Evolutionary conservation across 2,888 invertebrate species (phyloP).

Genomic region (Frankliniella fusca): DNA sequence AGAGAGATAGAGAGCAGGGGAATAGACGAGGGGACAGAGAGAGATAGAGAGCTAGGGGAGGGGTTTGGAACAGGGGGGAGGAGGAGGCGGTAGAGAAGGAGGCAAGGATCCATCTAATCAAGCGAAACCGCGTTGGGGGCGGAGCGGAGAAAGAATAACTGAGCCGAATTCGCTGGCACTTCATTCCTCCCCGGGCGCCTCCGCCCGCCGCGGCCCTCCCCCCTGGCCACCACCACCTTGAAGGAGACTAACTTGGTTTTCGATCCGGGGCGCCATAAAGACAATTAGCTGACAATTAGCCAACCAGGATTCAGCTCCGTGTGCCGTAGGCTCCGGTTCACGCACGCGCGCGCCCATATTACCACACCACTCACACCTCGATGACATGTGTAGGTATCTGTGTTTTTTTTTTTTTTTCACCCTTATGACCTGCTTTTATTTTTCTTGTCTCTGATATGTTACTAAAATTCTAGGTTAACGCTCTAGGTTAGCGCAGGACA

Average conservation of each 20-base stretch:
- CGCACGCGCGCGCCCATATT: neutral
- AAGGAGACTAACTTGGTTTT: conserved; percentile 16
- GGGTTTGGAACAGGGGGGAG: no score
- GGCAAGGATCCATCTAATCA: neutral
- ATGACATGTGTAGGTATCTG: no score
- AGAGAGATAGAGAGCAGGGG: no score
- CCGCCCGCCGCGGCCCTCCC: neutral
- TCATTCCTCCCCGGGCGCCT: neutral
- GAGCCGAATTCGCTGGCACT: neutral
- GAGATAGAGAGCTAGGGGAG: no score
- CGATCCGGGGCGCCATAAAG: neutral
- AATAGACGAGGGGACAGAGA: no score
- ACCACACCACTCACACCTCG: neutral
- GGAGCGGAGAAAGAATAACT: neutral
- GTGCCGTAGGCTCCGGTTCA: neutral
- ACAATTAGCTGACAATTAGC: conserved; percentile 22
- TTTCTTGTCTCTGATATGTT: neutral
- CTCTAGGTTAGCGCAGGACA: no score
- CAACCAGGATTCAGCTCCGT: neutral
- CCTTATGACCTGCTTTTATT: no score
- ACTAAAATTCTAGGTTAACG: no score
- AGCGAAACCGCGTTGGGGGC: neutral
- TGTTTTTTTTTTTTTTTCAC: no score
- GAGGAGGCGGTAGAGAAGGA: no score
- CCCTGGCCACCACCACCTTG: neutral